Evolutionary conservation across 2,113 vertebrate genomes (phyloP).

Genomic region (Glaucidium brasilianum): DNA sequence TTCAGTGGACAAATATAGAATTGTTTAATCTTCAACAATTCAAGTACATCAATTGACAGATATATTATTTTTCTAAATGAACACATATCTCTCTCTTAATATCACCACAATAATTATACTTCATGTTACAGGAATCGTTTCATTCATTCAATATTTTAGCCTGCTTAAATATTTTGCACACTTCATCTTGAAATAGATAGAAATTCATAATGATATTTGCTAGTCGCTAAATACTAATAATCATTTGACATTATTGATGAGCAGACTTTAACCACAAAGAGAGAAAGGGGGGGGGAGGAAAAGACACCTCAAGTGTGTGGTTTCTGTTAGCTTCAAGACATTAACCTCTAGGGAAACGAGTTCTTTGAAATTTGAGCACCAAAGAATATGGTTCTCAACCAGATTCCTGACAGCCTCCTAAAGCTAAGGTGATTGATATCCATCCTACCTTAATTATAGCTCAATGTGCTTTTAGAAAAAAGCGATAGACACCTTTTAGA

Average conservation of each 20-base stretch:
- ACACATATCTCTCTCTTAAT: background rate
- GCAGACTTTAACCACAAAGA: background rate
- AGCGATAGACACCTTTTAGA: background rate
- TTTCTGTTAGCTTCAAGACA: background rate
- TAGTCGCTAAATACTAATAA: background rate
- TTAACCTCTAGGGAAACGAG: background rate
- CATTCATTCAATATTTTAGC: background rate
- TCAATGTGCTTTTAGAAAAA: too few species aligned
- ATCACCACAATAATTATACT: background rate
- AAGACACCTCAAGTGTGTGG: rapidly evolving
- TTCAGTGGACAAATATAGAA: background rate
- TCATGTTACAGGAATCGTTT: background rate
- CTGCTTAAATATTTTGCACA: background rate
- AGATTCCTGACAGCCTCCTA: background rate
- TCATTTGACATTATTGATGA: background rate
- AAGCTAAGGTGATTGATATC: background rate
- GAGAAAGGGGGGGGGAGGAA: background rate
- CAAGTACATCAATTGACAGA: background rate
- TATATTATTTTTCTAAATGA: background rate
- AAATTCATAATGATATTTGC: background rate
- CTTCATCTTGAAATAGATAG: background rate
- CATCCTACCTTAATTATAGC: background rate
- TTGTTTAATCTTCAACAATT: background rate
- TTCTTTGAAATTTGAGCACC: background rate
- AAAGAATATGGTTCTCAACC: background rate